Evolutionary conservation across 2,888 invertebrate genomes (phyloP).

Genomic region (Cosmia pyralina): DNA sequence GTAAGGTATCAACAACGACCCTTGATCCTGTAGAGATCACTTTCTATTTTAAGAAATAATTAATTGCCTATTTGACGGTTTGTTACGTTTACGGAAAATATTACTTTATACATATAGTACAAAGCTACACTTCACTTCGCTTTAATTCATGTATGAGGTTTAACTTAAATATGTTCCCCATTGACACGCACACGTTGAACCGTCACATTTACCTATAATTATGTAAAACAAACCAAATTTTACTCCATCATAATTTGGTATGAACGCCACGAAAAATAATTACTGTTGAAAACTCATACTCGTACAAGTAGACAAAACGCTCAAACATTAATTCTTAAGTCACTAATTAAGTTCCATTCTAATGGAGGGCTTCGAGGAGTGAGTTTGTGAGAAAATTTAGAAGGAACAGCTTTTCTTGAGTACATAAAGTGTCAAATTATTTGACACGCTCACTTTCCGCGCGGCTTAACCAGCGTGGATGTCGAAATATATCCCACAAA

Average conservation of each 20-base stretch:
- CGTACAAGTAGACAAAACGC: slow-evolving; percentile 62
- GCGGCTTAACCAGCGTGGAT: too few relatives aligned
- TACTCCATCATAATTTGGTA: slow-evolving; percentile 55
- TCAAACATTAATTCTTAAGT: slow-evolving; percentile 63
- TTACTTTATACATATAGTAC: background rate
- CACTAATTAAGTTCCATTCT: slow-evolving; percentile 64
- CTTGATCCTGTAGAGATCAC: too few relatives aligned
- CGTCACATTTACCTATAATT: slow-evolving; percentile 44
- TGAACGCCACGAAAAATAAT: slow-evolving; percentile 67
- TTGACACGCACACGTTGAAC: slow-evolving; percentile 30
- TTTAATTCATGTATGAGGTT: background rate
- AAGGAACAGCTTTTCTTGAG: slow-evolving; percentile 38
- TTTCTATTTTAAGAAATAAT: background rate
- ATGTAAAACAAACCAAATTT: slow-evolving; percentile 57
- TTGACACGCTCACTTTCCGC: too few relatives aligned
- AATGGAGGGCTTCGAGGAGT: slow-evolving; percentile 50
- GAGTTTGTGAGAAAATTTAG: slow-evolving; percentile 48
- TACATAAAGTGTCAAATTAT: slow-evolving; percentile 35
- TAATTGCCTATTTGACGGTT: background rate
- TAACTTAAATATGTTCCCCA: slow-evolving; percentile 9
- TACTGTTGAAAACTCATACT: slow-evolving; percentile 68
- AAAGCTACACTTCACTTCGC: background rate
- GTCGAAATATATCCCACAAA: too few relatives aligned
- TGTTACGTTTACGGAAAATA: background rate
- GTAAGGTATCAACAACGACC: too few relatives aligned